Percentiles rank a stretch among this genome's conserved stretches.
phyloP scores from a whole-genome alignment of 2,797 vertebrate genomes.

The Lithobates pipiens region DNA sequence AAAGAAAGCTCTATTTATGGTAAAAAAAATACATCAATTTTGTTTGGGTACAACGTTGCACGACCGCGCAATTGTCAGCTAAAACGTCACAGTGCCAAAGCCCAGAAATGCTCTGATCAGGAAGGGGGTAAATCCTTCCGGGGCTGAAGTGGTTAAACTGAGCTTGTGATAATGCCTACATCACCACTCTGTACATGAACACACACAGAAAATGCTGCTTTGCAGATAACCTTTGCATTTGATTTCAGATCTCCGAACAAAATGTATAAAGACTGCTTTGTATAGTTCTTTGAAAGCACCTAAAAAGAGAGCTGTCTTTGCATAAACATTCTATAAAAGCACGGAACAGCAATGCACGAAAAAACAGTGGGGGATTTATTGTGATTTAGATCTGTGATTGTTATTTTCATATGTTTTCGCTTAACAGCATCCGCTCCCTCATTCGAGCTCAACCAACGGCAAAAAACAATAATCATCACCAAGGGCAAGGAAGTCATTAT shows the following conservation, averaged over 20 bases:
- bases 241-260: constrained; percentile 10
- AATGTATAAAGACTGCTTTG: constrained; percentile 16
- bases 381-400: neutral
- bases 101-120: too few species aligned
- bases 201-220: neutral
- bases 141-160: neutral
- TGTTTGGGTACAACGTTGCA: too few species aligned
- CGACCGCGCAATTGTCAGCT: too few species aligned
- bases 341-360: neutral
- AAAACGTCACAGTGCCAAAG: too few species aligned
- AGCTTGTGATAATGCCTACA: neutral
- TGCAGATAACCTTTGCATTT: constrained; percentile 21
- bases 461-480: constrained; percentile 85
- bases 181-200: too few species aligned
- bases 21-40: too few species aligned
- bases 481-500: constrained; percentile 86
- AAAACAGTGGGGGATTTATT: neutral
- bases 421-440: constrained; percentile 87
- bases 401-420: constrained; percentile 43
- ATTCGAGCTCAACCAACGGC: constrained; percentile 84
- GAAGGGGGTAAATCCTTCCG: too few species aligned
- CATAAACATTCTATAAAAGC: constrained; percentile 34
- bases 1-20: too few species aligned
- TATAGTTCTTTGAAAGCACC: constrained; percentile 31
- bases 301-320: constrained; percentile 17